Base-by-base conservation (phyloP, 2,888 invertebrate genomes). In the Plemyria rubiginata region DNA sequence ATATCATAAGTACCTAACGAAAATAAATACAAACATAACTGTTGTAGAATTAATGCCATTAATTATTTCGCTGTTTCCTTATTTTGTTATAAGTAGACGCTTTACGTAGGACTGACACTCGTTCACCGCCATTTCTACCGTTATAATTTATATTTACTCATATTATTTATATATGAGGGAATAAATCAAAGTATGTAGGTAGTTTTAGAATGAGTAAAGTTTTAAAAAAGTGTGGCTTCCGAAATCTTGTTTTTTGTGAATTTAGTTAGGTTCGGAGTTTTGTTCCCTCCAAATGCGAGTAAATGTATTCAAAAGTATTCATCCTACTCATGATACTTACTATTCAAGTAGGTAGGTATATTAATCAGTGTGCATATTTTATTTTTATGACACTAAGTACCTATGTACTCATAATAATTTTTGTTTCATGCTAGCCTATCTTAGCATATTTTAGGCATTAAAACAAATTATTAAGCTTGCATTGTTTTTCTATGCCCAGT, bases 401-500 rank as follows among this genome's bases (percentile, higher is more conserved):
- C 32, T 16, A n/a, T n/a, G n/a, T n/a, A 61, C 60, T 38, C 55
- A 48, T 55, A 55, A 55, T 55, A 55, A 49, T 48, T 80, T 40
- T 58, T 36, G 43, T 58, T 54, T 72, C 79, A 81, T 85, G 87
- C 88, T 87, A 85, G 82, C 82, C 78, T 82, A 78, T 79, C 84
- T 84, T 85, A 86, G 86, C 88, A 88, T 87, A 80, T 76, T n/a
- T n/a, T 32, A 32, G 32, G 84, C 84, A 86, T 86, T 86, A 86
- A 84, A 86, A 86, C 76, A 83, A 82, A 85, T 89, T 85, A 84
- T 87, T 89, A 88, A 89, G 91, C 91, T 92, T 92, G 88, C 88
- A 91, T 92, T 90, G 88, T 90, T 92, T 91, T 89, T 70, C 82
- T 87, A 90, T 90, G 89, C 90, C 88, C 90, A 88, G 85, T 89